A percentile compares a stretch with the other conserved stretches of the same genome.
Conservation (phyloP, 2,113 vertebrate genomes). For the Podocnemis expansa region DNA sequence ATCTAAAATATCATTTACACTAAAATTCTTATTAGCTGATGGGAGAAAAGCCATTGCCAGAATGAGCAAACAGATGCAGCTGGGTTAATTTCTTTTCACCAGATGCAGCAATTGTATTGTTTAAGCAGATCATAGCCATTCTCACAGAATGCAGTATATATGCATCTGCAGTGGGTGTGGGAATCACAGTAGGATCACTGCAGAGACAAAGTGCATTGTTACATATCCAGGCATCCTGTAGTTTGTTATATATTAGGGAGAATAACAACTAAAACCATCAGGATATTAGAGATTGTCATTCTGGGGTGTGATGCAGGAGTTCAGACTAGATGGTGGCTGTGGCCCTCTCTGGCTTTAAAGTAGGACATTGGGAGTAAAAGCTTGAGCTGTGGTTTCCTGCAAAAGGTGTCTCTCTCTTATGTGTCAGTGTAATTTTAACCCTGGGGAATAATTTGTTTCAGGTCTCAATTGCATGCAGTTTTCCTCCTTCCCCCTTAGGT, state of each 20-base stretch:
- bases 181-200: neutral
- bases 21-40: neutral
- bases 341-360: neutral
- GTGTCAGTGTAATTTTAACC: too few species aligned
- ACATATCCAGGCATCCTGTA: neutral
- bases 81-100: neutral
- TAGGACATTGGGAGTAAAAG: neutral
- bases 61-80: neutral
- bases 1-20: neutral
- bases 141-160: neutral
- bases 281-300: fast-evolving
- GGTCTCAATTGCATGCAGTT: too few species aligned
- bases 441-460: neutral
- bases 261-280: neutral
- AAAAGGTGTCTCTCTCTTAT: neutral
- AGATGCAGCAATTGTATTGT: neutral
- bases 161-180: neutral
- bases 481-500: neutral
- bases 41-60: neutral
- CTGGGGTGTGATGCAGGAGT: neutral
- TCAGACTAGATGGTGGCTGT: neutral
- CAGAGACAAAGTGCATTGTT: too few species aligned
- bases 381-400: neutral
- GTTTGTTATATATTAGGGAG: neutral
- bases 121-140: neutral